Evolutionary conservation across 2,797 vertebrate genomes (phyloP), one percentile per base, ranked within the genome.

Genomic region (Pangasius mekongensis): DNA sequence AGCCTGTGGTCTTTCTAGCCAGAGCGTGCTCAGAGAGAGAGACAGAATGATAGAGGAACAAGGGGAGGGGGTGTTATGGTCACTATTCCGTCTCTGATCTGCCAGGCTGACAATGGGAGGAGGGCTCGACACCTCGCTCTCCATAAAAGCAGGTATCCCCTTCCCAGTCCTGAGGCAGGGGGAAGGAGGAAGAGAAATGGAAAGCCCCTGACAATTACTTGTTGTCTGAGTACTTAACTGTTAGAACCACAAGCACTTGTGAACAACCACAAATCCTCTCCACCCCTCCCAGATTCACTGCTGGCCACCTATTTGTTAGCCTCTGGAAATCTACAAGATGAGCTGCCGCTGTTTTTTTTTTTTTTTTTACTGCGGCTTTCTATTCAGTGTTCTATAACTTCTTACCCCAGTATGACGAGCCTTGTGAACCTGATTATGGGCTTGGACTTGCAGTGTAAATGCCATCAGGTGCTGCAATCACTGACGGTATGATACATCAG

Each of bases 61-160:
- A 60, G 49, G 84, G 89, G 89, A 91, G 90, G 87, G 69, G 81
- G 49, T 16, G 81, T 87, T 66, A 92, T 86, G 87, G 91, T 62
- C 33, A 3, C 74, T 86, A 87, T 89, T 90, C 85, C 27, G 66
- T 86, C 93, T 95, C 91, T 95, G 93, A 94, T 94, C 92, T 94
- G 87, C 83, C 90, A 73, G 67, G 8, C 49, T 91, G 87, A 96
- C 94, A 95, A 94, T 95, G 92, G 93, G 91, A 92, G 95, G 94
- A 94, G 94, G 94, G 92, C 85, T 93, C 83, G 92, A 95, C 95
- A 94, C 96, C 94, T 96, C 73, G 3, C 91, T 93, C 92, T 84
- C 20, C 80, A 90, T 93, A 93, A 92, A 92, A 90, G 91, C 86
- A 91, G 89, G 90, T 73, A 89, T 86, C 83, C 67, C 71, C 91